Evolutionary conservation across 1,140 invertebrate species (phyloP), one percentile per base, ranked within the genome.

Genomic region (Brachionus koreanus): DNA sequence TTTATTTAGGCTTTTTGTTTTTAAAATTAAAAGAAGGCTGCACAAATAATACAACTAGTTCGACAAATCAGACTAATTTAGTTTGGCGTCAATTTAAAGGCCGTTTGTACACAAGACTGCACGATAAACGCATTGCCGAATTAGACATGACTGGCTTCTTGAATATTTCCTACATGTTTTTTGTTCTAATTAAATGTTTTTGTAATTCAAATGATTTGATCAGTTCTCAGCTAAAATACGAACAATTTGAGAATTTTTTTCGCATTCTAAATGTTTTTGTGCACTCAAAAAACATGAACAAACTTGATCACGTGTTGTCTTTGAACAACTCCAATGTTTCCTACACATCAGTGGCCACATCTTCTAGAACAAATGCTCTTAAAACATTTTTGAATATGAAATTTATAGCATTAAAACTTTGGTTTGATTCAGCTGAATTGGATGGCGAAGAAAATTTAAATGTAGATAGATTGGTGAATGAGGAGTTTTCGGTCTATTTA

Each of bases 11-110:
- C 23, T 65, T 79, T 61, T 61, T 79, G 23, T 79, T 12, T n/a
- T 12, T 61, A 13, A 79, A 65, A 13, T n/a, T 79, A 3, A 79
- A 65, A 37, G 69, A 74, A 23, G 42, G 42, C 1, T 33, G 16
- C 7, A 49, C 42, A 13, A 79, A 37, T n/a, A 65, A 7, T 16
- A 33, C 5, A 12, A 33, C 16, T 23, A 79, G 49, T 61, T 29
- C 29, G 3, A 57, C 12, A 29, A 76, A 76, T 33, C 23, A 33
- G 49, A 16, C 12, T 25, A 79, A 79, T 65, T 39, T 65, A 61
- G 76, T 79, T 65, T 79, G 76, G 76, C 46, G 76, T 3, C 49
- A 57, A 43, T 79, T 79, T 65, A 79, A 79, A 79, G 76, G 76
- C 16, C 76, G 76, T 43, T 49, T 79, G 13, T 79, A 79, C 23